Base-by-base conservation (phyloP, 1,140 invertebrate genomes). In the Chironomus tepperi region DNA sequence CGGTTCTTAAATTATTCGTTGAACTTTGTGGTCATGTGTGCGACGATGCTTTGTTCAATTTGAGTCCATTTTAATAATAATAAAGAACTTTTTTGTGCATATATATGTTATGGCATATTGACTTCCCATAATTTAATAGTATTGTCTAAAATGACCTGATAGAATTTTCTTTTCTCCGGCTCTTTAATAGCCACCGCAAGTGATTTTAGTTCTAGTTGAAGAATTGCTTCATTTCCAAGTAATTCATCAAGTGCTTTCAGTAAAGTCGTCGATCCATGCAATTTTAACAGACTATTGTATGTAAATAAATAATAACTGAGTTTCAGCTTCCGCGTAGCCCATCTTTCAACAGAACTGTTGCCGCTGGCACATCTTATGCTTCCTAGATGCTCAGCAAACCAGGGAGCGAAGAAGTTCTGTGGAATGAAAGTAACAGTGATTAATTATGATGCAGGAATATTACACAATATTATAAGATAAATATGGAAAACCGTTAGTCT, bases 91-190 rank as follows among this genome's bases (percentile, higher is more conserved):
- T 16, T 7, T 74, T 42, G n/a, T 16, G 18, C 5, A 42, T n/a
- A n/a, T n/a, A n/a, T n/a, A n/a, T 19, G 7, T 74, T 76, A 81
- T 89, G 87, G 89, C 89, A 92, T 90, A 79, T 95, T 95, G 76
- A 90, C 88, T 83, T 95, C 93, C 91, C 93, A 94, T 64, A 94
- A 83, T 84, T 93, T 93, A 79, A 93, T 87, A 83, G 92, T 91
- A 85, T 95, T 94, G 81, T 93, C 92, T 79, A 95, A 87, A 64
- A 93, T 90, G 84, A 94, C 91, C 75, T 91, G 87, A 82, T 93
- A 94, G 91, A 91, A 94, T 77, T 89, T 85, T 78, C 87, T 86
- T 79, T 91, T 90, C 8, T 86, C 82, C 3, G 83, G 84, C 76
- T 94, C 88, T 75, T 90, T 89, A 78, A 95, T 93, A 0, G 90